A percentile compares a stretch with the other conserved stretches of the same genome.
Evolutionary conservation across 1,140 invertebrate species (phyloP).

Genomic region (Hesperophylax magnus): DNA sequence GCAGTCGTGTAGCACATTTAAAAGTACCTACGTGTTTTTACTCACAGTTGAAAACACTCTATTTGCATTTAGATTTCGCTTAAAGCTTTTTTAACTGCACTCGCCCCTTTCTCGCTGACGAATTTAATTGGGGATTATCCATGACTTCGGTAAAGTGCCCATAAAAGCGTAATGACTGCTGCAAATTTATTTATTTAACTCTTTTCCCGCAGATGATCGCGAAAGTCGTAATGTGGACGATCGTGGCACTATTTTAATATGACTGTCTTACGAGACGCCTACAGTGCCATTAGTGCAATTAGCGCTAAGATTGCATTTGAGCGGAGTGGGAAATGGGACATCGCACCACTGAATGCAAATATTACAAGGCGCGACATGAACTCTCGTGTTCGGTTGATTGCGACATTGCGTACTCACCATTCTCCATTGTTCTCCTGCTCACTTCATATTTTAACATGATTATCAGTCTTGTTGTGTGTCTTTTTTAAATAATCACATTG

Average conservation of each 20-base stretch:
- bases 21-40: no score
- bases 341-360: constrained; percentile 18
- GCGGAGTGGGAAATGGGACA: constrained; percentile 1
- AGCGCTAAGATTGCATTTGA: constrained; percentile 3
- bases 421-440: no score
- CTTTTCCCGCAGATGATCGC: not conserved
- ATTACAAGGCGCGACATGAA: constrained; percentile 1
- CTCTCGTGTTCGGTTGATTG: not conserved
- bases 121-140: not conserved
- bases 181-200: constrained; percentile 21
- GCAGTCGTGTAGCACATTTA: no score
- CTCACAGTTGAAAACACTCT: no score
- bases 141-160: not conserved
- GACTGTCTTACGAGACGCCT: not conserved
- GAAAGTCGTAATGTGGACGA: not conserved
- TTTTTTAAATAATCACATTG: no score
- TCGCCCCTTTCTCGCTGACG: not conserved
- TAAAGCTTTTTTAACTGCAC: no score
- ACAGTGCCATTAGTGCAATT: not conserved
- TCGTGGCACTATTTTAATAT: not conserved
- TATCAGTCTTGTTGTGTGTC: no score
- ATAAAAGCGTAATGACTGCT: not conserved
- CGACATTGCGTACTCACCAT: no score
- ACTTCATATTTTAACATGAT: no score
- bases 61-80: no score